Percentiles rank a stretch among this genome's conserved stretches.
Evolutionary conservation across 30 jellyfish, hydroid and myxozoan genomes (phyloP).

Genomic region (Hydractinia symbiolongicarpus): DNA sequence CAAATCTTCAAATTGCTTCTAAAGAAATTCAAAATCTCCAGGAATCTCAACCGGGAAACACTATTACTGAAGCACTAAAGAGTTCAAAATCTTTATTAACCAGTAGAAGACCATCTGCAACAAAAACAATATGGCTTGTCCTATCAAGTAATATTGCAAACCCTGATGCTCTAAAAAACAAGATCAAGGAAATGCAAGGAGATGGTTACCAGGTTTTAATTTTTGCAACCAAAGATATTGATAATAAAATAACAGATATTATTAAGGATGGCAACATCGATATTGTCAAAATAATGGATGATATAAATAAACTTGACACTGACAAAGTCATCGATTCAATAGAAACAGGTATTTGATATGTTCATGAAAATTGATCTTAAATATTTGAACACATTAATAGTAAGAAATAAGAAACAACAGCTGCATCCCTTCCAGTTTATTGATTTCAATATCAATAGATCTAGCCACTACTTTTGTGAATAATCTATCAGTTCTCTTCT

Average conservation of each 20-base stretch:
- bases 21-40: background rate
- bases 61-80: background rate
- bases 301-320: background rate
- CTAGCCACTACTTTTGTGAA: too few species aligned
- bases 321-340: background rate
- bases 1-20: background rate
- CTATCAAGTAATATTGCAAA: background rate
- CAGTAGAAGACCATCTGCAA: background rate
- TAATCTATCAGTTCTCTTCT: too few species aligned
- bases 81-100: conserved; percentile 1
- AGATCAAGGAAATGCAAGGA: background rate
- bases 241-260: conserved; percentile 10
- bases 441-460: too few species aligned
- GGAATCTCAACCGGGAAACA: background rate
- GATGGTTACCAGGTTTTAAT: background rate
- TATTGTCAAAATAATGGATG: background rate
- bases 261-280: conserved; percentile 1
- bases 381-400: too few species aligned
- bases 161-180: background rate
- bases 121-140: conserved; percentile 21
- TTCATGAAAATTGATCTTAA: too few species aligned
- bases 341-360: background rate
- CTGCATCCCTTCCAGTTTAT: too few species aligned
- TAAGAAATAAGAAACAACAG: too few species aligned
- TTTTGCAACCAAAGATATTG: background rate